Evolutionary conservation across 2,888 invertebrate genomes (phyloP).

Genomic region (Seira musarum): DNA sequence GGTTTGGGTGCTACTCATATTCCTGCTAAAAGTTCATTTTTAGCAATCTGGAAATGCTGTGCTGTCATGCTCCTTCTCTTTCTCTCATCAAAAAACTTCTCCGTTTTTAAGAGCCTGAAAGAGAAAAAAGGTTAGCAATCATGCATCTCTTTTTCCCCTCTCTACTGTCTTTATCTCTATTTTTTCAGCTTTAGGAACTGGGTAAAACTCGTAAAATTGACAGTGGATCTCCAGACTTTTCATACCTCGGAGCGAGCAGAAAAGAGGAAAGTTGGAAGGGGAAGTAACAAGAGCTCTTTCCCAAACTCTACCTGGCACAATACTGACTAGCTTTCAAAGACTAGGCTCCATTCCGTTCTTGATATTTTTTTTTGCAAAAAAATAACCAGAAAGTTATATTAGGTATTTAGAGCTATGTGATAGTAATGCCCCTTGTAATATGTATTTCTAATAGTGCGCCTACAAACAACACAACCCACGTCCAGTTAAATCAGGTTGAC

Average conservation of each 20-base stretch:
- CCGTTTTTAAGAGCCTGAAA: not conserved
- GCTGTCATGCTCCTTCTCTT: slow-evolving; percentile 19
- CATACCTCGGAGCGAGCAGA: not conserved
- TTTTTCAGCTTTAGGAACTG: slow-evolving; percentile 4
- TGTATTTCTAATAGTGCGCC: no score
- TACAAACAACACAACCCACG: no score
- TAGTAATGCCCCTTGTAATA: no score
- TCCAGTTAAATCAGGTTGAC: no score
- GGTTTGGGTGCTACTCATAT: not conserved
- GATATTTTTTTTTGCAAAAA: no score
- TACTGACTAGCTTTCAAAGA: no score
- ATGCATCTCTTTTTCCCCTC: slow-evolving; percentile 1
- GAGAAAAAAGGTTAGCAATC: slow-evolving; percentile 25
- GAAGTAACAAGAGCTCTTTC: no score
- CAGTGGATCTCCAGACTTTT: slow-evolving; percentile 4
- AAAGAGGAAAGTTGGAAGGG: not conserved
- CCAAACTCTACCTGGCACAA: no score
- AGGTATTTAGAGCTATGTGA: no score
- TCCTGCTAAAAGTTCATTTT: not conserved
- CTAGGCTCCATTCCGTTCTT: no score
- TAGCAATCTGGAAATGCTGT: not conserved
- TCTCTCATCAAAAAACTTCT: slow-evolving; percentile 15
- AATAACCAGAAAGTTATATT: no score
- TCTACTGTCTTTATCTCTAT: slow-evolving; percentile 16
- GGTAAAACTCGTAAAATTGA: not conserved